These are phyloP conservation scores for Chionomys nivalis DNA, from an alignment of 2,113 vertebrate genomes.

Conservation along the genomic window DNA sequence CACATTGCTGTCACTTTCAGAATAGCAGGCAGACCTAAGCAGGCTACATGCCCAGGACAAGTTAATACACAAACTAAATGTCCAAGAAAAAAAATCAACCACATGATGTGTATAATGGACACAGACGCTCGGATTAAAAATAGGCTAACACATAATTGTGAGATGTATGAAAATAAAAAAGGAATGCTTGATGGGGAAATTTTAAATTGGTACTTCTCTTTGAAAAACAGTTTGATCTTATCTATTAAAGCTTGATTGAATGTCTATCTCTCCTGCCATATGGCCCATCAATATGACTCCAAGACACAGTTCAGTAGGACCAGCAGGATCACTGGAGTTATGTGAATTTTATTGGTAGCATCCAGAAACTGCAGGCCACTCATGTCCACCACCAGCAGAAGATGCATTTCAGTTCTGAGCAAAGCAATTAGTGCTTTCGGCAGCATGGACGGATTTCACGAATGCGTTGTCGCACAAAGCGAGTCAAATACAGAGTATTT, in stretches of 20 bases:
- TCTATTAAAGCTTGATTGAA: neutral
- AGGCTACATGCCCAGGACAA: neutral
- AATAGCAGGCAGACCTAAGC: neutral
- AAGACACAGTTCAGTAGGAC: neutral
- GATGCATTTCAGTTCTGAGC: neutral
- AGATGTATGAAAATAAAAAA: neutral
- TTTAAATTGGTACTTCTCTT: neutral
- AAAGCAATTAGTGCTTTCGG: neutral
- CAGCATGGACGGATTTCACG: neutral
- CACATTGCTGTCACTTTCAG: neutral
- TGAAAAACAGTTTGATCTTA: neutral
- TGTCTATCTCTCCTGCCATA: neutral
- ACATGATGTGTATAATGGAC: neutral
- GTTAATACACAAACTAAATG: neutral
- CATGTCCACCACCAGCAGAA: neutral
- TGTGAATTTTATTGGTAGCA: neutral
- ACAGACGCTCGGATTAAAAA: neutral
- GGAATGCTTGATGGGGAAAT: neutral
- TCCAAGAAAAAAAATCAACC: neutral
- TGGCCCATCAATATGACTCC: neutral
- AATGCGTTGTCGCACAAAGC: neutral
- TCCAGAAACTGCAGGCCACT: neutral
- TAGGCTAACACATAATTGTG: no score
- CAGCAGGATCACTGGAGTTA: neutral
- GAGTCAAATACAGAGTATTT: neutral